These are phyloP conservation scores for Esox masquinongy DNA, from an alignment of 2,797 vertebrate genomes.

Conservation along the genomic window DNA sequence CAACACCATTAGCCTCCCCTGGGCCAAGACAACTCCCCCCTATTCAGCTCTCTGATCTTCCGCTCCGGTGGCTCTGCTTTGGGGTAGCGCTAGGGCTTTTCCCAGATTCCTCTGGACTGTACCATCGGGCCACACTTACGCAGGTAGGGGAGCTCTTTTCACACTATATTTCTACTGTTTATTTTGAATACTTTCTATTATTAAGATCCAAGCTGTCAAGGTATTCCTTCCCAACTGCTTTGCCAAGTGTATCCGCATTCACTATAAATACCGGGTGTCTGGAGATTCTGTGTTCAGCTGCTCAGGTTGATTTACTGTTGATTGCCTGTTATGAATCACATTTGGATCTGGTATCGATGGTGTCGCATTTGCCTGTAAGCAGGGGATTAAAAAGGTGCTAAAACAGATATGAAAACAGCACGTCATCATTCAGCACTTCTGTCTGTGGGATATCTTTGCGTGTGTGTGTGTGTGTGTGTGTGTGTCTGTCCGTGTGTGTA, in stretches of 20 bases:
- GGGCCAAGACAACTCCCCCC: conserved; percentile 41
- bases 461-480: conserved; percentile 16
- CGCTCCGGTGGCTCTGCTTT: conserved; percentile 31
- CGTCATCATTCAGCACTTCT: conserved; percentile 59
- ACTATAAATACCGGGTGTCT: background rate
- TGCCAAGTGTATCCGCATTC: background rate
- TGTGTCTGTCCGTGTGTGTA: conserved; percentile 19
- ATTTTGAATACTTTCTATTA: conserved; percentile 12
- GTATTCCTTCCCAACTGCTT: conserved; percentile 15
- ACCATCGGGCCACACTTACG: conserved; percentile 28
- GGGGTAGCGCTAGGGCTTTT: conserved; percentile 34
- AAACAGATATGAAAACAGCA: conserved; percentile 46
- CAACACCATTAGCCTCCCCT: background rate
- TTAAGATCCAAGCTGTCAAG: conserved; percentile 17
- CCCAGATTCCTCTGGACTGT: conserved; percentile 45
- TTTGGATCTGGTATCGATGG: conserved; percentile 17
- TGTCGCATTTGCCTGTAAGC: conserved; percentile 31
- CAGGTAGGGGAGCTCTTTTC: conserved; percentile 62
- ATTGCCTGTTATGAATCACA: conserved; percentile 7
- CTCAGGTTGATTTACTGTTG: conserved; percentile 2
- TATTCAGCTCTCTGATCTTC: conserved; percentile 35
- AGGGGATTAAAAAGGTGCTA: conserved; percentile 48
- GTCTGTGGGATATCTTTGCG: conserved; percentile 43
- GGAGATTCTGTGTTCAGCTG: background rate
- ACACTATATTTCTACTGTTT: conserved; percentile 26